Evolutionary conservation across 2,888 invertebrate genomes (phyloP).

Genomic region (Ischnus inquisitorius): DNA sequence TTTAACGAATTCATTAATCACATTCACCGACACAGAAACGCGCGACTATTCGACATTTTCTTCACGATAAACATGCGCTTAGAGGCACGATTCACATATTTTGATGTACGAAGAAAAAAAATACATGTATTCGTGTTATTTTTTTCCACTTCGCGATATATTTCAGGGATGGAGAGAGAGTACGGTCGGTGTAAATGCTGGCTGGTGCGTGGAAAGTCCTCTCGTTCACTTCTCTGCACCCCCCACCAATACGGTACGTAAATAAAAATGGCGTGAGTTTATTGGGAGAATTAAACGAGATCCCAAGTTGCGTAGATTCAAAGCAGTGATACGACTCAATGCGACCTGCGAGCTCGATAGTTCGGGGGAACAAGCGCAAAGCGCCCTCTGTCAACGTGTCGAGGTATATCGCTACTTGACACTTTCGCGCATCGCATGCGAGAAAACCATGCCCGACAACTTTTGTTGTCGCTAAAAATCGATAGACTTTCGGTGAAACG

Average conservation of each 20-base stretch:
- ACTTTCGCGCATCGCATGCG: too few species aligned
- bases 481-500: too few species aligned
- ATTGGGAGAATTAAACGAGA: slow-evolving; percentile 22
- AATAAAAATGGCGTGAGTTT: slow-evolving; percentile 71
- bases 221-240: slow-evolving; percentile 56
- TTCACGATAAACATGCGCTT: slow-evolving; percentile 26
- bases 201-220: slow-evolving; percentile 35
- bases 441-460: too few species aligned
- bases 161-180: slow-evolving; percentile 5
- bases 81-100: slow-evolving; percentile 54
- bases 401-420: neutral
- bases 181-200: slow-evolving; percentile 55
- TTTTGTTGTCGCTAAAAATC: too few species aligned
- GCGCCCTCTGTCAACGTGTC: neutral
- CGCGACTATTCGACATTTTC: slow-evolving; percentile 56
- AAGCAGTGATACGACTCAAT: slow-evolving; percentile 7
- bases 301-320: neutral
- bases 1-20: slow-evolving; percentile 77
- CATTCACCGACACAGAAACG: slow-evolving; percentile 59
- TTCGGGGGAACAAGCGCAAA: neutral
- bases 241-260: slow-evolving; percentile 67
- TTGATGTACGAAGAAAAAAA: slow-evolving; percentile 23
- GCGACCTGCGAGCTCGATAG: neutral
- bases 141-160: slow-evolving; percentile 40
- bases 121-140: slow-evolving; percentile 14